Conservation (phyloP, 2,888 invertebrate genomes). For the Schrankia costaestrigalis region DNA sequence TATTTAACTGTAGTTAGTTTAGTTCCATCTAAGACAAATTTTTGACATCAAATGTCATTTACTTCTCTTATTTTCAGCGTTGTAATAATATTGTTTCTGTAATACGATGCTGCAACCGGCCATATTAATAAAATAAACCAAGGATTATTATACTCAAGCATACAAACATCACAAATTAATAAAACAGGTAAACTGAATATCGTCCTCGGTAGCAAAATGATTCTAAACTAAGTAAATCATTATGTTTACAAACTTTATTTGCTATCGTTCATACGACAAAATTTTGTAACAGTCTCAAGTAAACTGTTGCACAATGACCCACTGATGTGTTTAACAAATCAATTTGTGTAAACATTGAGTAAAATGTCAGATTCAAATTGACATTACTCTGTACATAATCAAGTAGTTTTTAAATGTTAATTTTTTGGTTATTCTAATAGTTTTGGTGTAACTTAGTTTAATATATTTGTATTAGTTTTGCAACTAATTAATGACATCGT, state of each 20-base stretch:
- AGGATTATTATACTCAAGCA: background rate
- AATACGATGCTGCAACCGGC: too few species aligned
- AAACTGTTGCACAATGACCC: constrained; percentile 26
- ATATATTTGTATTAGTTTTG: too few species aligned
- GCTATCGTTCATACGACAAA: constrained; percentile 31
- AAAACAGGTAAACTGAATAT: constrained; percentile 5
- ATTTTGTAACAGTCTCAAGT: constrained; percentile 44
- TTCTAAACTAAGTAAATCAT: constrained; percentile 6
- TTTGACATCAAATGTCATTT: too few species aligned
- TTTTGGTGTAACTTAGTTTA: too few species aligned
- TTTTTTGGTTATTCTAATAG: too few species aligned
- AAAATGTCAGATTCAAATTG: constrained; percentile 27
- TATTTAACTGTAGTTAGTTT: too few species aligned
- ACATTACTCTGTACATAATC: constrained; percentile 4
- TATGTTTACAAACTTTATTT: constrained; percentile 36
- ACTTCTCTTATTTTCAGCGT: too few species aligned
- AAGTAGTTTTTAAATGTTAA: too few species aligned
- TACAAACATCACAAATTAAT: background rate
- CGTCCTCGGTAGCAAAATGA: constrained; percentile 34
- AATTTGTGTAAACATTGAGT: constrained; percentile 57
- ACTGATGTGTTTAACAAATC: constrained; percentile 47
- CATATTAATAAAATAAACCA: background rate
- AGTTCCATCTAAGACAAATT: too few species aligned
- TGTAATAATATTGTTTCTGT: too few species aligned
- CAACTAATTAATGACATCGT: too few species aligned